These are phyloP conservation scores for Pristiophorus japonicus DNA, from an alignment of 2,113 vertebrate genomes.

Conservation along the genomic window DNA sequence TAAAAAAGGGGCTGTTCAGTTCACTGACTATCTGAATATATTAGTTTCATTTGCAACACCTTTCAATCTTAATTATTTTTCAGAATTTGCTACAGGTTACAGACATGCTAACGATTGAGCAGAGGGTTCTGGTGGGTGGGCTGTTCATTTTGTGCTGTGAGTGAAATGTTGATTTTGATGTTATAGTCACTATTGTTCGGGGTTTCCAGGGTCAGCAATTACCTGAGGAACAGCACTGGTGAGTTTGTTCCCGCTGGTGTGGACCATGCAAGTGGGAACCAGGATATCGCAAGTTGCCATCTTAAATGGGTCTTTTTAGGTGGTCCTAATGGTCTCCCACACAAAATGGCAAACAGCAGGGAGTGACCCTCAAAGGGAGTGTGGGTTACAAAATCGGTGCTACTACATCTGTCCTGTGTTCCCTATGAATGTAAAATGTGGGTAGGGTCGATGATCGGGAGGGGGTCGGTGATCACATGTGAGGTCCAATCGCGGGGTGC, in stretches of 20 bases:
- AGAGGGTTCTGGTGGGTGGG: not conserved
- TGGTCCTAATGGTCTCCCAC: not conserved
- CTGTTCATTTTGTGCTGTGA: not conserved
- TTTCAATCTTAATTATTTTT: not conserved
- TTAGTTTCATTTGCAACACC: not conserved
- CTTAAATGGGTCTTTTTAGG: not conserved
- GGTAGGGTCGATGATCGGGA: too few relatives aligned
- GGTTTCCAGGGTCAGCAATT: not conserved
- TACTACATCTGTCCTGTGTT: too few relatives aligned
- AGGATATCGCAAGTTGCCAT: not conserved
- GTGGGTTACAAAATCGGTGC: not conserved
- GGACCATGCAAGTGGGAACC: not conserved
- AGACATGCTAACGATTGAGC: not conserved
- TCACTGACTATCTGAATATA: not conserved
- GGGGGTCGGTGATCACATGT: too few relatives aligned
- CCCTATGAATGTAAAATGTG: too few relatives aligned
- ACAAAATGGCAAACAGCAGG: not conserved
- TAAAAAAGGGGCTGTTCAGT: not conserved
- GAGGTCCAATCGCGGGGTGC: too few relatives aligned
- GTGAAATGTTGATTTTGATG: not conserved
- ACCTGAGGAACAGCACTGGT: not conserved
- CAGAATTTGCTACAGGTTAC: not conserved
- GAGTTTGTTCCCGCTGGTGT: not conserved
- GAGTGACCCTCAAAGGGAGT: not conserved
- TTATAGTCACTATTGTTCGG: not conserved